Percentiles rank a stretch among this genome's conserved stretches.
These are phyloP conservation scores for Streblospio benedicti DNA, from an alignment of 1,140 invertebrate genomes.

Conservation along the genomic window DNA sequence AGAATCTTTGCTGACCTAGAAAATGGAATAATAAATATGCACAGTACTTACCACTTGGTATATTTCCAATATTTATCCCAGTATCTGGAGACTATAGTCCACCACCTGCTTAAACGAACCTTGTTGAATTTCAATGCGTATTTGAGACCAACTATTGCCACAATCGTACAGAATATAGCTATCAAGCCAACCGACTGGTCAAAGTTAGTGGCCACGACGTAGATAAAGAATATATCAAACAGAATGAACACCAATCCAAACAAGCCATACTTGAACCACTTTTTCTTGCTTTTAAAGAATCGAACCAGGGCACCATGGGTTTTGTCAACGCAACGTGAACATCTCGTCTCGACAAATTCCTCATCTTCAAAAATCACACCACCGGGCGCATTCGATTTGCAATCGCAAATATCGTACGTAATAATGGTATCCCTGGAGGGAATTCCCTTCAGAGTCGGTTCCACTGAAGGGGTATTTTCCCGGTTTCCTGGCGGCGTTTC, in stretches of 20 bases:
- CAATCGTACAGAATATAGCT: background rate
- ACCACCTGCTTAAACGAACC: background rate
- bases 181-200: background rate
- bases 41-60: background rate
- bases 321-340: background rate
- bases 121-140: background rate
- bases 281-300: background rate
- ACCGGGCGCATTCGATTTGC: too few species aligned
- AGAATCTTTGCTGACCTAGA: too few species aligned
- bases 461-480: too few species aligned
- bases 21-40: too few species aligned
- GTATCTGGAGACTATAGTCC: background rate
- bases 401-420: too few species aligned
- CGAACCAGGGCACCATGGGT: background rate
- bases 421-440: too few species aligned
- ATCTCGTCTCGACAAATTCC: background rate
- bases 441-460: too few species aligned
- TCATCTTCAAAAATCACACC: too few species aligned
- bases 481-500: too few species aligned
- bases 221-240: background rate
- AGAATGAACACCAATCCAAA: background rate
- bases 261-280: background rate
- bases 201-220: background rate
- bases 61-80: background rate
- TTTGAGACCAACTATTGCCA: too few species aligned